Evolutionary conservation across 1,140 invertebrate genomes (phyloP).

Genomic region (Macrocentrus cingulum): DNA sequence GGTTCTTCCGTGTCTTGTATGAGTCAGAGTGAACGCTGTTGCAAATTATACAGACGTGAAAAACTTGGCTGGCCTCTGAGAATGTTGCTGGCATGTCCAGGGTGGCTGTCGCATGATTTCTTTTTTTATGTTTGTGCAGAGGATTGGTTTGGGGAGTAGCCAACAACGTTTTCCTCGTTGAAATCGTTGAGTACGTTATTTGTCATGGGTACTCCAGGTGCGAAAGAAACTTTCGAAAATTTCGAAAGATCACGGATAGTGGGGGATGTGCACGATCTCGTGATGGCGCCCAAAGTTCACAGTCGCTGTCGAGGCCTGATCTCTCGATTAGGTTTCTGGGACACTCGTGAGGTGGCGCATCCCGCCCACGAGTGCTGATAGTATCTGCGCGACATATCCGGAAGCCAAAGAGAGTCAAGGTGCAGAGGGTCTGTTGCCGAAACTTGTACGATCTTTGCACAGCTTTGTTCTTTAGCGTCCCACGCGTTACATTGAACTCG

Average conservation of each 20-base stretch:
- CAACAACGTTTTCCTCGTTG: slow-evolving; percentile 14
- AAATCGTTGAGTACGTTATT: not conserved
- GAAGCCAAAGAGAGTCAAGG: not conserved
- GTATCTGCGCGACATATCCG: not conserved
- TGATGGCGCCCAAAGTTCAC: not conserved
- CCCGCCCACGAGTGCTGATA: not conserved
- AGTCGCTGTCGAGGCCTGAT: not conserved
- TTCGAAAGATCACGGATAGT: too few relatives aligned
- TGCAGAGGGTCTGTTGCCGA: slow-evolving; percentile 27
- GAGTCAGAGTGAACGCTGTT: too few relatives aligned
- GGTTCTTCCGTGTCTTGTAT: slow-evolving; percentile 12
- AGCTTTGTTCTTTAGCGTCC: slow-evolving; percentile 40
- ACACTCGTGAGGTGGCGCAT: not conserved
- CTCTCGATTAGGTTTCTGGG: not conserved
- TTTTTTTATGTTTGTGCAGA: too few relatives aligned
- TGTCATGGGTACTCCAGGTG: too few relatives aligned
- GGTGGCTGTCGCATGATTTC: too few relatives aligned
- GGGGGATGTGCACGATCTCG: too few relatives aligned
- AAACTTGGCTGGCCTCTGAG: slow-evolving; percentile 40
- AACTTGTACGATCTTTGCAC: too few relatives aligned
- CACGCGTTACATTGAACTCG: slow-evolving; percentile 46
- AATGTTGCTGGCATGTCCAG: slow-evolving; percentile 57
- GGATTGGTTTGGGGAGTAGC: slow-evolving; percentile 3
- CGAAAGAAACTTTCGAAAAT: too few relatives aligned
- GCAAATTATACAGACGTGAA: slow-evolving; percentile 15